phyloP scores from a whole-genome alignment of 2,113 vertebrate genomes.

The Acrocephalus arundinaceus region DNA sequence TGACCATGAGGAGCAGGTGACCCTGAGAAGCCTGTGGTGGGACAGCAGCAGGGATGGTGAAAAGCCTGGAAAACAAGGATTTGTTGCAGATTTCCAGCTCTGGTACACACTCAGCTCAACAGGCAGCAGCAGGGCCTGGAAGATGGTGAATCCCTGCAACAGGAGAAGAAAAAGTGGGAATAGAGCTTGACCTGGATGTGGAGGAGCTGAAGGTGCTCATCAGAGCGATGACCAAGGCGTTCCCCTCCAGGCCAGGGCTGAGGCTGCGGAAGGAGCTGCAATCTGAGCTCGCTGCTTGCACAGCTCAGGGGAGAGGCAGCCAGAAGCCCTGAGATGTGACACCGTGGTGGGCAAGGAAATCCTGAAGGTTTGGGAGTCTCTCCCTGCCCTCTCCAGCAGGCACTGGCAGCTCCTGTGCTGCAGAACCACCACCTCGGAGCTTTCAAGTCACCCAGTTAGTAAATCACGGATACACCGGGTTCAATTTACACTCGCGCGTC shows the following conservation, averaged over 20 bases:
- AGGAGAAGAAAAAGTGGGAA: background rate
- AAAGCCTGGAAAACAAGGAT: background rate
- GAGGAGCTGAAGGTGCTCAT: background rate
- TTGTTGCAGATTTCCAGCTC: background rate
- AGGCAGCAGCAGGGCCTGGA: background rate
- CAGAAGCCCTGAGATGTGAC: background rate
- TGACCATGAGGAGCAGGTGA: background rate
- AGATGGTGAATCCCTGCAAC: rapidly evolving
- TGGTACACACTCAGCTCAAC: background rate
- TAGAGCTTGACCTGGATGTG: rapidly evolving
- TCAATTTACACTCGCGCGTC: conserved; percentile 14
- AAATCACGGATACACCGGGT: conserved; percentile 18
- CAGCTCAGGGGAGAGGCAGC: background rate
- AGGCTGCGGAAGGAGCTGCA: background rate
- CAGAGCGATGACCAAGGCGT: background rate
- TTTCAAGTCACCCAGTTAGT: background rate
- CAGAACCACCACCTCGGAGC: background rate
- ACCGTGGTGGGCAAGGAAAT: background rate
- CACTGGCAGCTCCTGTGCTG: rapidly evolving
- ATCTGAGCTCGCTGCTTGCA: background rate
- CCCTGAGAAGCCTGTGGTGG: rapidly evolving
- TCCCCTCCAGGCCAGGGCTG: background rate
- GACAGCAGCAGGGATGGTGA: background rate
- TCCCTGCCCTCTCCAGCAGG: background rate
- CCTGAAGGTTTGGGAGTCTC: rapidly evolving